Evolutionary conservation across 2,113 vertebrate species (phyloP).

Genomic region (Oostethus manadensis): DNA sequence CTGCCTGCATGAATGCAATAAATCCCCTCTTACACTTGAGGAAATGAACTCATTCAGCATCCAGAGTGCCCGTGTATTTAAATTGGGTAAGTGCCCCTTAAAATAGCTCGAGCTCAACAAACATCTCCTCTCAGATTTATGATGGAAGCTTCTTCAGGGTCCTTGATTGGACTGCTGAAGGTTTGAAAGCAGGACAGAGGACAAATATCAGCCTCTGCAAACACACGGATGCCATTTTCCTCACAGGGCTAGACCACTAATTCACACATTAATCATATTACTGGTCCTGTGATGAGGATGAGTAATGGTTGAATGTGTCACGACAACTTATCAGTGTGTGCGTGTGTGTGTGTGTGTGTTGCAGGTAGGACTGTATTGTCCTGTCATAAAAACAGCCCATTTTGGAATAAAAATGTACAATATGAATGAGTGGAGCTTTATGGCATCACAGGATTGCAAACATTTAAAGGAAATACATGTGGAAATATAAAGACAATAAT

Average conservation of each 20-base stretch:
- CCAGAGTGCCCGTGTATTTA: not conserved
- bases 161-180: conserved; percentile 29
- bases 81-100: conserved; percentile 7
- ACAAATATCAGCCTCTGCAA: conserved; percentile 18
- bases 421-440: too few relatives aligned
- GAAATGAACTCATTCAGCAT: conserved; percentile 1
- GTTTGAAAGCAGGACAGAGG: not conserved
- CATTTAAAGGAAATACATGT: too few relatives aligned
- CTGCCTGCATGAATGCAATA: not conserved
- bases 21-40: not conserved
- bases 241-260: conserved; percentile 35
- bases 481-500: too few relatives aligned
- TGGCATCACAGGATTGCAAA: too few relatives aligned
- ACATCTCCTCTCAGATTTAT: conserved; percentile 9
- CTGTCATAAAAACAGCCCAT: conserved; percentile 22
- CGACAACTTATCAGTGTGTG: too few relatives aligned
- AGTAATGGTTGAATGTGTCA: too few relatives aligned
- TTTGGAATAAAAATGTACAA: conserved; percentile 19
- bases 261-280: conserved; percentile 42
- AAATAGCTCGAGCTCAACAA: conserved; percentile 14
- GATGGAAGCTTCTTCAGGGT: conserved; percentile 26
- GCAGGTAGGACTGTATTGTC: not conserved
- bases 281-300: conserved; percentile 48
- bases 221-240: conserved; percentile 24
- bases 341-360: too few relatives aligned